Percentiles rank a stretch among this genome's conserved stretches.
These are phyloP conservation scores for Koerneria pararmatus DNA, from an alignment of 2,888 invertebrate species.

Conservation along the genomic window DNA sequence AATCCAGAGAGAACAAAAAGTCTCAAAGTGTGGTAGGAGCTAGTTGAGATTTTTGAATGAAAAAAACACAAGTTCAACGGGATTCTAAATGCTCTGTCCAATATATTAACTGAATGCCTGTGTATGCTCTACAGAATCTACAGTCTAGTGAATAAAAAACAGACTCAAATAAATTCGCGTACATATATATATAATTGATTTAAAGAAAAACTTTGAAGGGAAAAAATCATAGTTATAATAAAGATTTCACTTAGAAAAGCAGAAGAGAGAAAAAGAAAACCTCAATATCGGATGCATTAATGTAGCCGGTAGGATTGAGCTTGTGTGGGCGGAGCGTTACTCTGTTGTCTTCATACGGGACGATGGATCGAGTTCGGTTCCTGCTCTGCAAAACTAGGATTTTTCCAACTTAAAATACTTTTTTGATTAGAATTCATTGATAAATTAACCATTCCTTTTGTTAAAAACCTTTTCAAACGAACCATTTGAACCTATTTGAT, in stretches of 20 bases:
- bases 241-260: background rate
- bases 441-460: too few species aligned
- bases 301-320: slow-evolving; percentile 80
- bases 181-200: background rate
- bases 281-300: slow-evolving; percentile 85
- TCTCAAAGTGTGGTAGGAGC: too few species aligned
- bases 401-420: background rate
- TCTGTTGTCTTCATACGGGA: slow-evolving; percentile 86
- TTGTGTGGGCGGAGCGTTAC: slow-evolving; percentile 78
- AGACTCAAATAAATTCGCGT: background rate
- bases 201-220: background rate
- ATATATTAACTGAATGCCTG: background rate
- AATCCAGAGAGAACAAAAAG: too few species aligned
- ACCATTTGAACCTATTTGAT: too few species aligned
- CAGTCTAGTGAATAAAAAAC: background rate
- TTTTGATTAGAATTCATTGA: too few species aligned
- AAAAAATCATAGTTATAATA: background rate
- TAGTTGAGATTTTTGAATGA: too few species aligned
- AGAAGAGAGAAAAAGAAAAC: slow-evolving; percentile 59
- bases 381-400: slow-evolving; percentile 16
- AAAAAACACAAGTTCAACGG: too few species aligned
- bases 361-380: slow-evolving; percentile 69
- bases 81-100: too few species aligned
- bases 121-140: background rate
- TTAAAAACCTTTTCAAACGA: too few species aligned